Evolutionary conservation across 2,797 vertebrate genomes (phyloP).

Genomic region (Scolopax bukidnonensis): DNA sequence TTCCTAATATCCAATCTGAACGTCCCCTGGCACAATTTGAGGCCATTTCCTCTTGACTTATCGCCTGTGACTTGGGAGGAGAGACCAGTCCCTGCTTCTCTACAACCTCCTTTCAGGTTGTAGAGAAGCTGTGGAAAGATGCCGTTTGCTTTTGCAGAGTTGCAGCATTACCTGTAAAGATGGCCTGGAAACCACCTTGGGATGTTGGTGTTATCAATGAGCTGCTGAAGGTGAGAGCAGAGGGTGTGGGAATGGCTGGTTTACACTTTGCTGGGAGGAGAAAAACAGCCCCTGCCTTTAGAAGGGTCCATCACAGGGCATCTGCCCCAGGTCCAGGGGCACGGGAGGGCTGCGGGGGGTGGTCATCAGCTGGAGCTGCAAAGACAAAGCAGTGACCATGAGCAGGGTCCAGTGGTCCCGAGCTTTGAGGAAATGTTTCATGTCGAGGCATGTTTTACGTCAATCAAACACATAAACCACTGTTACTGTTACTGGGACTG

Average conservation of each 20-base stretch:
- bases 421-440: conserved; percentile 60
- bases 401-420: background rate
- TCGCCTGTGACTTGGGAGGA: too few species aligned
- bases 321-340: background rate
- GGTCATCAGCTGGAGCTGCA: fast-evolving
- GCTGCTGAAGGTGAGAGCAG: background rate
- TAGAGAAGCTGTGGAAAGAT: background rate
- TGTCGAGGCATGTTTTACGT: conserved; percentile 78
- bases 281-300: background rate
- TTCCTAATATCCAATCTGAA: too few species aligned
- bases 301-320: background rate
- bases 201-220: fast-evolving
- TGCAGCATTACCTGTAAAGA: background rate
- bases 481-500: conserved; percentile 71
- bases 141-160: background rate
- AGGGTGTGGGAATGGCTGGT: fast-evolving
- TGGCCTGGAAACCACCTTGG: background rate
- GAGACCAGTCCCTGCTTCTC: too few species aligned
- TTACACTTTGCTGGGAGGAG: background rate
- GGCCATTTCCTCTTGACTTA: too few species aligned
- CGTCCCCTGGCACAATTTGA: too few species aligned
- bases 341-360: background rate
- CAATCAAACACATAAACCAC: conserved; percentile 81
- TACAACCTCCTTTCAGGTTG: too few species aligned
- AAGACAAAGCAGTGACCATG: background rate